Conservation (phyloP, 2,113 vertebrate species). For the Ariopsis seemanni region DNA sequence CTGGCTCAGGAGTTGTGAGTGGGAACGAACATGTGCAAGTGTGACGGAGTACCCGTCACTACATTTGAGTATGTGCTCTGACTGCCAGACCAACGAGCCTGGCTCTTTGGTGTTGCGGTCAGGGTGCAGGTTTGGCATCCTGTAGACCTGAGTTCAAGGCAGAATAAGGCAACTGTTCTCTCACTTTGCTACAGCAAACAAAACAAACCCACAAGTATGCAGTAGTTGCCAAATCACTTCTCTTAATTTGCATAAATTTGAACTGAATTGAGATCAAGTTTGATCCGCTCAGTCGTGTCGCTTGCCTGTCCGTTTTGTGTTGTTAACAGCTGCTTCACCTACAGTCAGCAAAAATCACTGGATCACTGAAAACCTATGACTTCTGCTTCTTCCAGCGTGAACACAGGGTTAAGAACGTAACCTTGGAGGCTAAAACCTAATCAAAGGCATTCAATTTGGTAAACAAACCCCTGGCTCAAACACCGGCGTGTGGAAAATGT, state of each 20-base stretch:
- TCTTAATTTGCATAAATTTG: background rate
- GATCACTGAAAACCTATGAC: background rate
- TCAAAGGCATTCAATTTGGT: too few species aligned
- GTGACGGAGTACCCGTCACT: too few species aligned
- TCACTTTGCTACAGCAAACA: too few species aligned
- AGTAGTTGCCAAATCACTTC: background rate
- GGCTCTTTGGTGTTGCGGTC: too few species aligned
- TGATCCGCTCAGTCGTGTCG: background rate
- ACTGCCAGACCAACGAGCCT: too few species aligned
- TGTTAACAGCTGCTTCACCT: background rate
- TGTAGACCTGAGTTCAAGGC: too few species aligned
- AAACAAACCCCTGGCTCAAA: background rate
- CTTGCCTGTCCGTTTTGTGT: background rate
- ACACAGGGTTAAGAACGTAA: background rate
- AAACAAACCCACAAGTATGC: background rate
- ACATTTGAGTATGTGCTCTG: too few species aligned
- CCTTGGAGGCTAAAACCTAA: background rate
- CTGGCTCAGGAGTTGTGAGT: background rate
- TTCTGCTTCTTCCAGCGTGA: background rate
- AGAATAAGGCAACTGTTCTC: too few species aligned
- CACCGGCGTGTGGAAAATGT: background rate
- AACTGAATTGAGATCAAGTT: background rate
- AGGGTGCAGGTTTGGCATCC: too few species aligned
- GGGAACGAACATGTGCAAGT: background rate
- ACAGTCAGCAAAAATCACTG: background rate